Conservation (phyloP, 1,140 invertebrate species). For the Sarcophaga bullata region DNA sequence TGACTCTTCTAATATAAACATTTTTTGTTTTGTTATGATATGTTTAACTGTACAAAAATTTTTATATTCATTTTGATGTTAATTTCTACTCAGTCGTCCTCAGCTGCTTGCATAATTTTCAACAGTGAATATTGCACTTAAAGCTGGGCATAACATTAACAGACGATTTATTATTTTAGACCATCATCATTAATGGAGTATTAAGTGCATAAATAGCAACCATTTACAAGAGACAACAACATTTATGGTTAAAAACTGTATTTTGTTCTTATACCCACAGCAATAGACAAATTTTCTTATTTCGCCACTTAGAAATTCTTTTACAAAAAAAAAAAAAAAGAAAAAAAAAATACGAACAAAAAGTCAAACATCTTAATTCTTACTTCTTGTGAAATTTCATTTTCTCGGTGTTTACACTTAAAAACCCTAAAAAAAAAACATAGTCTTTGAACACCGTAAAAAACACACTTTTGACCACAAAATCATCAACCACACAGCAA, state of each 20-base stretch:
- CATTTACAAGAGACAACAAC: constrained; percentile 12
- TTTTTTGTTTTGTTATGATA: no score
- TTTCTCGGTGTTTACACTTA: constrained; percentile 11
- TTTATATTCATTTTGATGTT: no score
- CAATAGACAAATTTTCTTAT: not conserved
- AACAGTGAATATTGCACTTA: not conserved
- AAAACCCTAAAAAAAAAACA: constrained; percentile 10
- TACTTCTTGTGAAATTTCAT: not conserved
- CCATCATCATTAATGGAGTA: constrained; percentile 5
- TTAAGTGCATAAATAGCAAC: constrained; percentile 2
- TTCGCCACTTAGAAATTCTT: not conserved
- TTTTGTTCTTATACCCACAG: not conserved
- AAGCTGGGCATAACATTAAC: constrained; percentile 1
- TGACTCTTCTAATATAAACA: no score
- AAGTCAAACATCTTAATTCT: constrained; percentile 9
- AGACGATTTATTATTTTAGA: constrained; percentile 1
- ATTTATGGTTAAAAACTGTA: not conserved
- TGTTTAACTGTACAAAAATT: no score
- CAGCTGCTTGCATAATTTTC: no score
- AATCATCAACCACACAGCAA: not conserved
- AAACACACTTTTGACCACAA: not conserved
- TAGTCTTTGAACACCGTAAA: not conserved
- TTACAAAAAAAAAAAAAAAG: not conserved
- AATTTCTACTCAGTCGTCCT: no score
- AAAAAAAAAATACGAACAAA: not conserved